Evolutionary conservation across 2,888 invertebrate species (phyloP), one percentile per base, ranked within the genome.

Genomic region (Uropetala carovei): DNA sequence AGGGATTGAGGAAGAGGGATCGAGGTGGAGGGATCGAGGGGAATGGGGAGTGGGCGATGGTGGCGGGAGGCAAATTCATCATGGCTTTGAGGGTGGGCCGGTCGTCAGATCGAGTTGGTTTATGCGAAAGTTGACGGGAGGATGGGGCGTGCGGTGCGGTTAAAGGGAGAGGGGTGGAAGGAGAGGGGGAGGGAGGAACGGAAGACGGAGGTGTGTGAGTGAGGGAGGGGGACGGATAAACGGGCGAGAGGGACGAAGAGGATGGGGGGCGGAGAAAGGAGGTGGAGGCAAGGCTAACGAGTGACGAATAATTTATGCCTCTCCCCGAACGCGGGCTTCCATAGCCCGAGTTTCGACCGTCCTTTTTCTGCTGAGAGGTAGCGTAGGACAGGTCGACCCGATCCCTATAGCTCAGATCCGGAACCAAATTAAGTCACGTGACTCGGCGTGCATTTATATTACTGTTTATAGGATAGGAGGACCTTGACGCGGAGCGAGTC

Each of bases 261-360:
- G 64, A 4, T 7, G n/a, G 64, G 18, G 7, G 16, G 64, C 5
- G 64, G n/a, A 11, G n/a, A n/a, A n/a, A n/a, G 64, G n/a, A n/a
- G 16, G 16, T 64, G 27, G 27, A n/a, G 86, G 60, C 22, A 30
- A 57, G 60, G 86, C 30, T 59, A 58, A 58, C 86, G 86, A 11
- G 22, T 89, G 64, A 59, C 89, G 89, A 89, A 89, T 89, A 89
- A 89, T 89, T 89, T 89, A 89, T 89, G 30, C 86, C 60, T 18
- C 89, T 22, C 16, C 5, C 30, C 43, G 89, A 16, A 27, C 27
- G 89, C 75, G 43, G 64, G 89, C 30, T 89, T 60, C 89, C 89
- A 86, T 59, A n/a, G 14, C 83, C 30, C 83, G 16, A 85, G 22
- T 59, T 86, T 22, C 43, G 43, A 43, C 89, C 89, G 11, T 14